These are phyloP conservation scores for Eupelmus urozonus DNA, from an alignment of 2,888 invertebrate species.

Conservation along the genomic window DNA sequence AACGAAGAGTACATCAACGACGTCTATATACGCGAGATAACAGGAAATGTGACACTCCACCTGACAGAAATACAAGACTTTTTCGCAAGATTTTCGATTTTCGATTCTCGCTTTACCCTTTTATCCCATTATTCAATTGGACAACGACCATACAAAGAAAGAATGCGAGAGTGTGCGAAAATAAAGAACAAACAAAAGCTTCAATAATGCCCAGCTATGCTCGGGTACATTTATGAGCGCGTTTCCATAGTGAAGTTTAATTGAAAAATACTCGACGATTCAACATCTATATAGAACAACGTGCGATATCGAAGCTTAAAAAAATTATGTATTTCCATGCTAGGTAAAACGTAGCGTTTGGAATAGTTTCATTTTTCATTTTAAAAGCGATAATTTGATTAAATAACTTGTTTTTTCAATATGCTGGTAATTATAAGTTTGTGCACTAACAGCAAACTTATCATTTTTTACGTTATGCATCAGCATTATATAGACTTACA, in stretches of 20 bases:
- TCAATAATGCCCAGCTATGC: background rate
- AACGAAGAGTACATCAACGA: slow-evolving; percentile 35
- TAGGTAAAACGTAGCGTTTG: background rate
- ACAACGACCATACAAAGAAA: background rate
- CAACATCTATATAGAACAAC: background rate
- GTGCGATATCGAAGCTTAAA: background rate
- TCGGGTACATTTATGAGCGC: background rate
- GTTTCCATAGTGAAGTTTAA: slow-evolving; percentile 8
- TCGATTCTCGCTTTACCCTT: background rate
- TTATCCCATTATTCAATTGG: slow-evolving; percentile 21
- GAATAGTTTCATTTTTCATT: background rate
- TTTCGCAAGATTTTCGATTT: slow-evolving; percentile 36
- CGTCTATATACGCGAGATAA: slow-evolving; percentile 31
- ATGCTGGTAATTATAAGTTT: background rate
- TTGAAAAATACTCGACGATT: slow-evolving; percentile 27
- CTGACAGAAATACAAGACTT: slow-evolving; percentile 13
- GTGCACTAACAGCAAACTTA: no score
- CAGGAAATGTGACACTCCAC: slow-evolving; percentile 22
- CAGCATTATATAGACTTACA: no score
- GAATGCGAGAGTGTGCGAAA: background rate
- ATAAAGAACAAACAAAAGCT: slow-evolving; percentile 14
- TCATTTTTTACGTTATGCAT: no score
- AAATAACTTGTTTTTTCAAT: background rate
- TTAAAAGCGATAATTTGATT: background rate
- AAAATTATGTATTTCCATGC: background rate